Evolutionary conservation across 1,140 invertebrate species (phyloP).

Genomic region (Drosophila gunungcola): DNA sequence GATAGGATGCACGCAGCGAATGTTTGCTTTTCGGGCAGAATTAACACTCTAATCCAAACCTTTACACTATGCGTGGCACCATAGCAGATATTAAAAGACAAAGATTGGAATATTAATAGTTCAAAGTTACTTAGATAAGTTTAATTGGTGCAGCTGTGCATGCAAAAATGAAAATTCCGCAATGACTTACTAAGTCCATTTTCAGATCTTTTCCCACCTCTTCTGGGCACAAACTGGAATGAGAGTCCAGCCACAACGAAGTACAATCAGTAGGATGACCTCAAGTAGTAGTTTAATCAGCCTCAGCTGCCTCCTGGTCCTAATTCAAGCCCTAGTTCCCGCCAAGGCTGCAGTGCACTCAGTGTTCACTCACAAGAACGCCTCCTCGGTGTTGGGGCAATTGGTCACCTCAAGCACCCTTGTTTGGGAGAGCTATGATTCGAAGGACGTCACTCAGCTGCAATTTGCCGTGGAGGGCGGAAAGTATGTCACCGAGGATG

Average conservation of each 20-base stretch:
- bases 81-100: not conserved
- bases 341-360: constrained; percentile 51
- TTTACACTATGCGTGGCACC: too few relatives aligned
- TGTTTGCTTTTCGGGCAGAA: constrained; percentile 12
- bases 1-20: constrained; percentile 23
- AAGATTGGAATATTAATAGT: constrained; percentile 5
- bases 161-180: too few relatives aligned
- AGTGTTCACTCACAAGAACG: constrained; percentile 71
- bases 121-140: constrained; percentile 10
- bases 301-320: constrained; percentile 22
- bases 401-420: constrained; percentile 87
- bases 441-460: constrained; percentile 84
- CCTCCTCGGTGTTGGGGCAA: constrained; percentile 77
- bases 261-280: constrained; percentile 46
- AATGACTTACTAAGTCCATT: not conserved
- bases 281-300: constrained; percentile 4
- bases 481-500: constrained; percentile 84
- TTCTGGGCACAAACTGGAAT: constrained; percentile 41
- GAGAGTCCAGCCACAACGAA: constrained; percentile 47
- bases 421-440: constrained; percentile 86
- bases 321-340: constrained; percentile 40
- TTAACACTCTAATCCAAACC: too few relatives aligned
- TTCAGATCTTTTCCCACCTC: constrained; percentile 45
- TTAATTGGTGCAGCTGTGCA: constrained; percentile 11
- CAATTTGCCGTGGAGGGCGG: constrained; percentile 86